Evolutionary conservation across 2,888 invertebrate species (phyloP).

Genomic region (Unio pictorum): DNA sequence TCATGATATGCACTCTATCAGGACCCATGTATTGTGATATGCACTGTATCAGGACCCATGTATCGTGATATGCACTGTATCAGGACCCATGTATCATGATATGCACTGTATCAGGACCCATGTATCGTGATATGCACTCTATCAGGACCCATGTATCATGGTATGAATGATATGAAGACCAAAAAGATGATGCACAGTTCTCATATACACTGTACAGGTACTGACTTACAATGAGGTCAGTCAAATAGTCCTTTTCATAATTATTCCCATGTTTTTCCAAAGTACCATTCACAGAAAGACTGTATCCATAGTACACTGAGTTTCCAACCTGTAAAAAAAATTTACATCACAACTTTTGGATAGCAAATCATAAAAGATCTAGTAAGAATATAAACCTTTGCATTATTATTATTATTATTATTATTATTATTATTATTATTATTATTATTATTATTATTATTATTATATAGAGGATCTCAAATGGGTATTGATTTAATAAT

Average conservation of each 20-base stretch:
- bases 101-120: neutral
- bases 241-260: slow-evolving; percentile 80
- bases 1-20: too few species aligned
- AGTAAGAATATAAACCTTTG: too few species aligned
- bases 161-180: neutral
- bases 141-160: neutral
- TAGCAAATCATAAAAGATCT: too few species aligned
- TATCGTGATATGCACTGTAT: too few species aligned
- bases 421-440: neutral
- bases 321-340: slow-evolving; percentile 80
- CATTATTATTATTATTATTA: too few species aligned
- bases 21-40: too few species aligned
- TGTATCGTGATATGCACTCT: neutral
- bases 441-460: slow-evolving; percentile 3
- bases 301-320: slow-evolving; percentile 93
- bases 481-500: too few species aligned
- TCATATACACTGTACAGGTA: neutral
- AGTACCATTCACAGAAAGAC: slow-evolving; percentile 85
- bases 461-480: too few species aligned
- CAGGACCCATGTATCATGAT: neutral
- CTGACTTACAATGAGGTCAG: slow-evolving; percentile 84
- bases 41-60: too few species aligned
- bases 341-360: too few species aligned
- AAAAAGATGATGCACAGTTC: neutral
- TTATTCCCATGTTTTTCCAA: slow-evolving; percentile 77